Evolutionary conservation across 2,113 vertebrate species (phyloP), one percentile per base, ranked within the genome.

Genomic region (Sturnira hondurensis): DNA sequence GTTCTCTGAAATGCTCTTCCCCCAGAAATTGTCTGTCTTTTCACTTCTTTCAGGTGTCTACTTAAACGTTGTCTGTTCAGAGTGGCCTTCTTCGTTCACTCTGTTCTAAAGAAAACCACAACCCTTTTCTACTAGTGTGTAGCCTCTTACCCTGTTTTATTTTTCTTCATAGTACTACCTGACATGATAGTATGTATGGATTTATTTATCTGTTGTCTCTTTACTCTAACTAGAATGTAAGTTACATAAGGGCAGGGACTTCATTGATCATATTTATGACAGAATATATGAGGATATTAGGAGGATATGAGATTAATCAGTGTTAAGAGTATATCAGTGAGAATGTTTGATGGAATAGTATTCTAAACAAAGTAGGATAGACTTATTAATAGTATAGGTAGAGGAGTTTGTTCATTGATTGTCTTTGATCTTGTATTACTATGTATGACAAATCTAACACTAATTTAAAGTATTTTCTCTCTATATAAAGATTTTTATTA

Each of bases 171-270:
- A 90, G 36, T 24, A 50, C 22, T 96, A 45, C 4, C n/a, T 86
- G 31, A 74, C 14, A 38, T 89, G 24, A 61, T 73, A 22, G 9
- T 80, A 26, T 89, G 58, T 82, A 17, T 86, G 7, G 67, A 56
- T 74, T 84, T 70, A 26, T 77, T 58, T 82, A 17, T 86, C 10
- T 83, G 45, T 83, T 84, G 22, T 90, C 33, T 86, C 2, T 93
- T 95, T 83, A 28, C 61, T 83, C 45, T 82, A 94, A 81, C 36
- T 87, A 89, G 73, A 82, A 86, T 85, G 9, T 84, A 84, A 92
- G 20, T 94, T 96, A n/a, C 14, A 70, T 63, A 63, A 63, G 28
- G 61, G 61, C 61, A 63, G 28, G 61, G 61, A 63, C 61, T 31
- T 63, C 28, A 65, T 47, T 84, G 68, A 45, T 86, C 1, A 56